Evolutionary conservation across 2,888 invertebrate genomes (phyloP), one percentile per base, ranked within the genome.

Genomic region (Drosophila paramelanica): DNA sequence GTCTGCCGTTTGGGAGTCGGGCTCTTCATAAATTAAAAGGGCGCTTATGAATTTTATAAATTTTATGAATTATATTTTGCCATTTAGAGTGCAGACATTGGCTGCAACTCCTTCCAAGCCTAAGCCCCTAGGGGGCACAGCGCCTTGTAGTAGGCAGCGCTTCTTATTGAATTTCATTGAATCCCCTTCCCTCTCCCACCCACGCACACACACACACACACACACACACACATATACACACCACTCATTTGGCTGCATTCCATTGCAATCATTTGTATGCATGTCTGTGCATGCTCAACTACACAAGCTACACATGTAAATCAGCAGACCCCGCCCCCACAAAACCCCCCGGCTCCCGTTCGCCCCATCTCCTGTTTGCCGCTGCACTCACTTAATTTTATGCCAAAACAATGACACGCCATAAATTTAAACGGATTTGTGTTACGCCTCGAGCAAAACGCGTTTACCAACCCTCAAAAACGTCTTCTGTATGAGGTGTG

Each of bases 381-480:
- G 42, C 47, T 68, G 50, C 73, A 84, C 89, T 88, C 86, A 89
- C 88, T 89, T 84, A 89, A 89, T 88, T 88, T 85, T 77, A 89
- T 89, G 83, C 83, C 85, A 89, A 85, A 85, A 89, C 85, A 85
- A 85, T 85, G 85, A 85, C 88, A 85, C 88, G 80, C 83, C 89
- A 85, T 85, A 89, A 85, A 85, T 85, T 85, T 89, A 75, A 89
- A 85, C 89, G 89, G 85, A 85, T 85, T 85, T 85, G 80, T 69
- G 69, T 67, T 84, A 70, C 71, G 88, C 88, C 83, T 70, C 77
- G 64, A 71, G 83, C 74, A 57, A 71, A 74, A 49, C 64, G 66
- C 59, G 79, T 51, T 59, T 23, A 36, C 49, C 70, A 59, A 66
- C 79, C 75, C 75, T 49, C 65, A 20, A 46, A 55, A 59, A 33